These are phyloP conservation scores for Plebejus anna DNA, from an alignment of 2,888 invertebrate genomes.

Conservation along the genomic window DNA sequence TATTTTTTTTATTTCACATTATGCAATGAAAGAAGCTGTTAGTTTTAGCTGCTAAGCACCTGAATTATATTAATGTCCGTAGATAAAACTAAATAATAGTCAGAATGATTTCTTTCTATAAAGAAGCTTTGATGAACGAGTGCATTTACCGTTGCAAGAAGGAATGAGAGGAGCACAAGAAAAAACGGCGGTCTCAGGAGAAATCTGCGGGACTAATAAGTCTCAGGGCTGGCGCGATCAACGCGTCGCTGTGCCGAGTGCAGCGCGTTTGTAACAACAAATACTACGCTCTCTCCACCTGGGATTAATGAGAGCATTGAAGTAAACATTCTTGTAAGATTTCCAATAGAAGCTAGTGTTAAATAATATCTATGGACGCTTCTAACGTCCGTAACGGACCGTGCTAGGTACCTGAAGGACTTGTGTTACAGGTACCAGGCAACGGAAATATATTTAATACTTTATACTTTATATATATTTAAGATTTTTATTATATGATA, in stretches of 20 bases:
- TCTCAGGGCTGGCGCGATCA: background rate
- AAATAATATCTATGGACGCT: too few species aligned
- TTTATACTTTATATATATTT: too few species aligned
- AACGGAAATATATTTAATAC: too few species aligned
- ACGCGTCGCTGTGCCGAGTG: background rate
- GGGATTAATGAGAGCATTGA: background rate
- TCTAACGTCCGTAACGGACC: too few species aligned
- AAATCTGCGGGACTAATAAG: conserved; percentile 8
- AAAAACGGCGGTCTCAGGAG: background rate
- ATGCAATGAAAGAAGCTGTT: too few species aligned
- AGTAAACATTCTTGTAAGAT: background rate
- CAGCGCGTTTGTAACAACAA: background rate
- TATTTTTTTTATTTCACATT: too few species aligned
- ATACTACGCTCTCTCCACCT: background rate
- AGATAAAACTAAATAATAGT: background rate
- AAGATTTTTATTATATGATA: too few species aligned
- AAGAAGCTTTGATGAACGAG: background rate
- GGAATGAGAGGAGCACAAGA: background rate
- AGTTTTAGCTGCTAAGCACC: too few species aligned
- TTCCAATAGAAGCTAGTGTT: background rate
- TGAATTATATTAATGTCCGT: background rate
- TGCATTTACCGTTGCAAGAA: background rate
- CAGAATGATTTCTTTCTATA: background rate
- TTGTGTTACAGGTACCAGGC: too few species aligned
- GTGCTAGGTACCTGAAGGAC: too few species aligned